Evolutionary conservation across 2,888 invertebrate genomes (phyloP).

Genomic region (Apomyelois bistriatella): DNA sequence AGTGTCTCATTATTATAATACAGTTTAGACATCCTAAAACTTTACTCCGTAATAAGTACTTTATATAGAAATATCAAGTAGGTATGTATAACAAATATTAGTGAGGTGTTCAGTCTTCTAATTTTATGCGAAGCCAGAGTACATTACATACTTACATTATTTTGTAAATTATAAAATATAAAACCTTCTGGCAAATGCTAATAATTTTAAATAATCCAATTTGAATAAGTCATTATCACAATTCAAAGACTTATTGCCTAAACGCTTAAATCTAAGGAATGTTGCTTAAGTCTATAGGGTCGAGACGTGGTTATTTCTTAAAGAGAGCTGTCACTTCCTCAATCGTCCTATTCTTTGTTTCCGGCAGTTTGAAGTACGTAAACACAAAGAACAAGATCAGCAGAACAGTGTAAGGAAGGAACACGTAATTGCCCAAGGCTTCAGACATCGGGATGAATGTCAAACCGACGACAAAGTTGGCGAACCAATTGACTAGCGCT

Average conservation of each 20-base stretch:
- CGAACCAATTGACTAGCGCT: conserved; percentile 74
- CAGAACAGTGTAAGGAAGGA: conserved; percentile 67
- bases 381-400: conserved; percentile 68
- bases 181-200: neutral
- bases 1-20: conserved; percentile 1
- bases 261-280: conserved; percentile 27
- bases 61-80: conserved; percentile 47
- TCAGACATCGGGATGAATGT: conserved; percentile 62
- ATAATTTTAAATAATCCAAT: conserved; percentile 17
- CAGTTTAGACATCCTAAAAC: conserved; percentile 23
- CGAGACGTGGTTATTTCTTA: conserved; percentile 46
- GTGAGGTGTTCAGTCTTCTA: conserved; percentile 60
- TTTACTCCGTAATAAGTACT: conserved; percentile 54
- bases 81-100: conserved; percentile 36
- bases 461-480: conserved; percentile 74
- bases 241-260: conserved; percentile 48
- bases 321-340: conserved; percentile 76
- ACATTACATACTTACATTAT: neutral
- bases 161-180: neutral
- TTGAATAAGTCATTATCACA: conserved; percentile 45
- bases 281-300: conserved; percentile 24
- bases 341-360: conserved; percentile 73
- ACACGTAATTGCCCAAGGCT: conserved; percentile 61
- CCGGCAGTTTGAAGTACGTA: conserved; percentile 69
- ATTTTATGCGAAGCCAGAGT: conserved; percentile 32